phyloP scores from a whole-genome alignment of 1,140 invertebrate genomes.

The Papilio helenus region DNA sequence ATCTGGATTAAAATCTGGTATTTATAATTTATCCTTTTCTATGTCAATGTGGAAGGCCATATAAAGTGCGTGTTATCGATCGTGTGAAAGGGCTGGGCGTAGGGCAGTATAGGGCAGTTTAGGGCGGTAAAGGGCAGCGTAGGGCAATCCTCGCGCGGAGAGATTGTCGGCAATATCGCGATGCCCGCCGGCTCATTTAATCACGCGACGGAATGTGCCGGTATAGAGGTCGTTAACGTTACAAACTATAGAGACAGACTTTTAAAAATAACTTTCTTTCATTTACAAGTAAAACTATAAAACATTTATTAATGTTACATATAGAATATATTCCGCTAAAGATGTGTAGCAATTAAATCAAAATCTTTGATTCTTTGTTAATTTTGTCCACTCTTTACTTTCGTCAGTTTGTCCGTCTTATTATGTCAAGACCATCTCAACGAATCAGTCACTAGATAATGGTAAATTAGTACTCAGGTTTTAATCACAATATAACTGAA shows the following conservation, averaged over 20 bases:
- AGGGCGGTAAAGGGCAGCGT: slow-evolving; percentile 15
- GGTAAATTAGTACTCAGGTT: too few species aligned
- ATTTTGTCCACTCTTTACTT: too few species aligned
- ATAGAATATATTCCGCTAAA: too few species aligned
- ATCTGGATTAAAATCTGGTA: too few species aligned
- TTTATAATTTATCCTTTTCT: neutral
- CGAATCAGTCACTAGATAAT: too few species aligned
- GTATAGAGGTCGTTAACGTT: slow-evolving; percentile 43
- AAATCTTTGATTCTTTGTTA: too few species aligned
- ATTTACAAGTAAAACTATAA: too few species aligned
- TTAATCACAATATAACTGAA: too few species aligned
- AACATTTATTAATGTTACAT: too few species aligned
- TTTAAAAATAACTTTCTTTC: neutral
- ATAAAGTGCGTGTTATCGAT: slow-evolving; percentile 24
- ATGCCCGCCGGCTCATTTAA: slow-evolving; percentile 77
- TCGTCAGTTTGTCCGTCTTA: too few species aligned
- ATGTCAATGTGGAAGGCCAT: neutral
- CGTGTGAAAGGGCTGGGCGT: neutral
- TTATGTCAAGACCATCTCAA: too few species aligned
- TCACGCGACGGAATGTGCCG: slow-evolving; percentile 74
- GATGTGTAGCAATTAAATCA: too few species aligned
- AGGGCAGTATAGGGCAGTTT: slow-evolving; percentile 35
- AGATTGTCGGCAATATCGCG: slow-evolving; percentile 72
- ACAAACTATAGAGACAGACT: slow-evolving; percentile 48
- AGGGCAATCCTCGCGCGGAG: slow-evolving; percentile 45